Evolutionary conservation across 2,797 vertebrate genomes (phyloP), one percentile per base, ranked within the genome.

Genomic region (Leuciscus waleckii): DNA sequence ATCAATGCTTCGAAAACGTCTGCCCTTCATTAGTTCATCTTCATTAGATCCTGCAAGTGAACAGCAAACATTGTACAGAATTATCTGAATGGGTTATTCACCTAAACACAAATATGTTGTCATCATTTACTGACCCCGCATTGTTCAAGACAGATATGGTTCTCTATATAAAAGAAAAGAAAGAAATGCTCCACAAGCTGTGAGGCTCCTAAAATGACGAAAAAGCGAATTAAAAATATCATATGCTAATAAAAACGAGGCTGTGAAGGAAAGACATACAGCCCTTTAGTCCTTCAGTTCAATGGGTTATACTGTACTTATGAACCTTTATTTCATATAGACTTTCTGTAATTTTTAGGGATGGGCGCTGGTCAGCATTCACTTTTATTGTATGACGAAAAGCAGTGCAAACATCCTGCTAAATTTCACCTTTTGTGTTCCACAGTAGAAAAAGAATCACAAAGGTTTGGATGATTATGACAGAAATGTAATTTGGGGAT

Each of bases 1-100:
- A 79, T 70, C 51, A 71, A 79, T 84, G 51, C 26, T 84, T 46
- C 46, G 21, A 84, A 78, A 84, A 69, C 37, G 9, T 13, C 54
- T 58, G 67, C 37, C 13, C 49, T 46, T 77, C 61, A 79, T 84
- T 84, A 70, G 67, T 71, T 61, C 39, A 58, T 68, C 74, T 70
- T 70, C 76, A 43, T 63, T 78, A 78, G 37, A 69, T 58, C 51
- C 19, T 46, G 46, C 10, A 68, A 41, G 74, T 21, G 35, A 78
- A 83, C 58, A 39, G 23, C 41, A 83, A 76, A 67, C 23, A 76
- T 19, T 29, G 32, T 13, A 67, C 5, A 65, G 13, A 83, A 83
- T 51, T 67, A 84, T 51, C 32, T 9, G 32, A 63, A 49, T 17
- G 14, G 63, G 79, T 68, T 80, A 29, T 56, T 81, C 49, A 21